These are phyloP conservation scores for Drosophila picticornis DNA, from an alignment of 2,888 invertebrate genomes.

Conservation along the genomic window DNA sequence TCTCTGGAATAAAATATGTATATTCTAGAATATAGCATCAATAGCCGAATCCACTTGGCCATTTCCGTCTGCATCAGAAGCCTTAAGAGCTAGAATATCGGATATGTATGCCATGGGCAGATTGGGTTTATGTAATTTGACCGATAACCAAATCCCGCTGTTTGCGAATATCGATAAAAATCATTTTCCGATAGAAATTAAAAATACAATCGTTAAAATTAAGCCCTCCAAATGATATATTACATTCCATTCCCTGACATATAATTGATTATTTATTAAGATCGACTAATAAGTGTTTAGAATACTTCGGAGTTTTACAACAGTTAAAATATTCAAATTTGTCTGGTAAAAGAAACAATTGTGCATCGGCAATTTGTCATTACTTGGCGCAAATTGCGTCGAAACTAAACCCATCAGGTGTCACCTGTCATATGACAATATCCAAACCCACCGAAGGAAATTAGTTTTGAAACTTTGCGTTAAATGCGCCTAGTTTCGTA, in stretches of 20 bases:
- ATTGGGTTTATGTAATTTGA: background rate
- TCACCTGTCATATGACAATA: background rate
- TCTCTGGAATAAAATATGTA: background rate
- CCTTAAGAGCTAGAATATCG: no score
- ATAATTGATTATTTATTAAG: no score
- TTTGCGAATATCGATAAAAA: background rate
- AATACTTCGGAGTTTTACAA: no score
- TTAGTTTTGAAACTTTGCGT: background rate
- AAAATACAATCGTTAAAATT: background rate
- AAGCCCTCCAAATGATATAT: no score
- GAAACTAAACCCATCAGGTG: background rate
- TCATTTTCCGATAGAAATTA: background rate
- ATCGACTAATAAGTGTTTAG: no score
- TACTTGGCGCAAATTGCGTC: no score
- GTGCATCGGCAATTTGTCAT: no score
- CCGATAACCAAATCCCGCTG: background rate
- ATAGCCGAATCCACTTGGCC: background rate
- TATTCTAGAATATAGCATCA: background rate
- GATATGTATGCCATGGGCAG: background rate
- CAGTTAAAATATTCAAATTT: no score
- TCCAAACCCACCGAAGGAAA: background rate
- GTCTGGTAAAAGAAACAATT: no score
- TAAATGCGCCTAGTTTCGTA: background rate
- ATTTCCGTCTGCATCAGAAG: no score
- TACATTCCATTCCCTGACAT: no score